Evolutionary conservation across 2,113 vertebrate species (phyloP), one percentile per base, ranked within the genome.

Genomic region (Hippocampus abdominalis): DNA sequence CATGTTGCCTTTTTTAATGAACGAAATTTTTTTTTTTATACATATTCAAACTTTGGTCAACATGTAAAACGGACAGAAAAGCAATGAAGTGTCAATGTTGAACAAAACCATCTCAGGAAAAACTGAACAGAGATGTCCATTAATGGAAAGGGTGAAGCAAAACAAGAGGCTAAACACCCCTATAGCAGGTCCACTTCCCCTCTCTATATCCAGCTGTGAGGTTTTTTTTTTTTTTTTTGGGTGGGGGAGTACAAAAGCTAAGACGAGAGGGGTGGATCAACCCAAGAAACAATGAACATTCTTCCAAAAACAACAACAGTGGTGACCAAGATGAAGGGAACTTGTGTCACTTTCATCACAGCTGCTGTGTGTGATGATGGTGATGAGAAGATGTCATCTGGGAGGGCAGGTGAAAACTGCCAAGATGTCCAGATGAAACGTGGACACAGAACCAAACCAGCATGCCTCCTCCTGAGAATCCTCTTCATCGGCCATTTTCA

Each of bases 1-100:
- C 72, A 74, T 78, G 65, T 81, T 84, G 57, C 46, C 36, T 80
- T 86, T 82, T 85, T 88, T 82, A 81, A 86, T 85, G 73, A 86
- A 80, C 77, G 77, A 79, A 82, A 86, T 82, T 18, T 70, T 80
- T 78, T 78, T 29, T 77, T 40, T 84, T 46, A 64, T 61, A 53
- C 72, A 82, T 53, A 79, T 73, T 69, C 67, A 42, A 75, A 81
- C 78, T 82, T 87, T 89, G 78, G 78, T 85, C 84, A 82, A 85
- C 76, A 84, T 83, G 80, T 75, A 80, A 83, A 86, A 86, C 73
- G 65, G 73, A 76, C 49, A 56, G 65, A 74, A 71, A 67, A 64
- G 62, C 72, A 82, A 67, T 80, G 66, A 80, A 66, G 53, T 69
- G 46, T 74, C 25, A 71, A 70, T 67, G 74, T 53, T 60, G 3